A percentile compares a stretch with the other conserved stretches of the same genome.
These are phyloP conservation scores for Uloborus plumipes DNA, from an alignment of 2,888 invertebrate genomes.

Conservation along the genomic window DNA sequence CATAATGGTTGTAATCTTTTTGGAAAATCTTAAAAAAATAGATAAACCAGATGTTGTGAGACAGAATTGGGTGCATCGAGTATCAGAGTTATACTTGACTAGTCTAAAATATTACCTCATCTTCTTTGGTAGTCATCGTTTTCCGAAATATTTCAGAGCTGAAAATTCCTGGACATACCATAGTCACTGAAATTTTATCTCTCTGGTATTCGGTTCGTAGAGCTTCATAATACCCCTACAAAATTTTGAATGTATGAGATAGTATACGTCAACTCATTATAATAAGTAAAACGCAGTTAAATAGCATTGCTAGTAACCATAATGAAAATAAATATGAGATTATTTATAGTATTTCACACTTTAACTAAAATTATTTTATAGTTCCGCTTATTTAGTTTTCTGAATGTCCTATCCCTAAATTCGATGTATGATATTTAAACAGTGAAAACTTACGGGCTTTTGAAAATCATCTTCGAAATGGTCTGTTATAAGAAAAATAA, in stretches of 20 bases:
- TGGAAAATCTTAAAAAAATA: conserved; percentile 37
- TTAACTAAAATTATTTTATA: too few relatives aligned
- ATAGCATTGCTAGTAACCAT: neutral
- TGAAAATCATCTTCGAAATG: too few relatives aligned
- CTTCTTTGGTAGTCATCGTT: conserved; percentile 41
- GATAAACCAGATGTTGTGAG: too few relatives aligned
- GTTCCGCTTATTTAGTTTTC: too few relatives aligned
- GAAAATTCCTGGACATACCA: conserved; percentile 51
- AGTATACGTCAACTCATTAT: neutral
- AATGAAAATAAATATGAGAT: neutral
- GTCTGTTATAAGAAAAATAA: too few relatives aligned
- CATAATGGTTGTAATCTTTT: conserved; percentile 48
- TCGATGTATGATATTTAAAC: too few relatives aligned
- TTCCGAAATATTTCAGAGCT: conserved; percentile 37
- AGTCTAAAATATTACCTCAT: conserved; percentile 21
- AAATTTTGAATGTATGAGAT: neutral
- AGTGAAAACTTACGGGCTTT: too few relatives aligned
- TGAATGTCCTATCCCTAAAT: too few relatives aligned
- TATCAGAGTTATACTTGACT: too few relatives aligned
- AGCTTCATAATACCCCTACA: conserved; percentile 53
- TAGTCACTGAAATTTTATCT: conserved; percentile 42
- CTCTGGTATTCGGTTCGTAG: conserved; percentile 38
- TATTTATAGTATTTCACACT: neutral
- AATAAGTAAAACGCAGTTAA: neutral
- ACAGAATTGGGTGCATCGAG: too few relatives aligned